Base-by-base conservation (phyloP, 2,888 invertebrate genomes). In the Cataglyphis altisquamis region DNA sequence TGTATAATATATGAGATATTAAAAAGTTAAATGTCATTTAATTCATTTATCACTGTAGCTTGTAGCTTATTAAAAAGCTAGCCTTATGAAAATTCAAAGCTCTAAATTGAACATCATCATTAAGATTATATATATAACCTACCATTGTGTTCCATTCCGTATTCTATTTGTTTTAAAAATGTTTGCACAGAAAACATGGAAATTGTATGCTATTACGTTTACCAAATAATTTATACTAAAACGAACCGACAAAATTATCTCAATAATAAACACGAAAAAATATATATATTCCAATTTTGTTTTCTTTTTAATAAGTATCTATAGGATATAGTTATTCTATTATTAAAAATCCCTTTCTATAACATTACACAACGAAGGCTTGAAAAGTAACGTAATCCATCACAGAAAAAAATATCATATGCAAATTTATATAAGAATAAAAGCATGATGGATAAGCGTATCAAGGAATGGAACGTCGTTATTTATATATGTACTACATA, bases 51-150 rank as follows among this genome's bases (percentile, higher is more conserved):
- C 48, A 52, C 48, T 52, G 45, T 45, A 52, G 48, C 48, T 52
- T 52, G 48, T 52, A 52, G 48, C n/a, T 52, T 52, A 52, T 52
- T 52, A 52, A 52, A 52, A 52, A 52, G 48, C 48, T 52, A n/a
- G 48, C n/a, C 48, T 52, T 52, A 48, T 8, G n/a, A n/a, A 52
- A 52, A 52, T 52, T 52, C 18, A 52, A 52, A 52, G 48, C 48
- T 52, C 25, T 60, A 60, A 60, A 60, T 60, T 60, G 6, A 60
- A 25, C 36, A n/a, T 36, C n/a, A 12, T 63, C 32, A 18, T 36
- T 10, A 36, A 32, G 63, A 36, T 25, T 25, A 25, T 15, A 29
- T 52, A 60, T 29, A 15, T 15, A 60, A 15, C 15, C 21, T 25
- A 57, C 10, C 10, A 57, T 57, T 57, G 25, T 57, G n/a, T 21